A percentile compares a stretch with the other conserved stretches of the same genome.
phyloP scores from a whole-genome alignment of 2,113 vertebrate genomes.

The Oceanodroma tethys region DNA sequence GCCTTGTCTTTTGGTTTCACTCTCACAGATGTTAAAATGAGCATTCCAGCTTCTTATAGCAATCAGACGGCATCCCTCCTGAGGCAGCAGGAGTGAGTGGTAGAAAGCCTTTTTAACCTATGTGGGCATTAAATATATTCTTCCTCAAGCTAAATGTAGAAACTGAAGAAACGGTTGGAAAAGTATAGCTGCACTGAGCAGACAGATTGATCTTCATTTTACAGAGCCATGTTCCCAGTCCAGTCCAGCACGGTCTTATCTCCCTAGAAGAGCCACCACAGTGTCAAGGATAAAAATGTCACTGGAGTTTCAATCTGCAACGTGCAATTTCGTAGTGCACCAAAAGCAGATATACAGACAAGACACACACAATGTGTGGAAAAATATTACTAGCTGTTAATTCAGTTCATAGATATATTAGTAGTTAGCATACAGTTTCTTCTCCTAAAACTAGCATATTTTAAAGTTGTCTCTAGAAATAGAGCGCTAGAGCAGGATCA shows the following conservation, averaged over 20 bases:
- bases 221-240: background rate
- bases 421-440: background rate
- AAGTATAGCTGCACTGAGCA: background rate
- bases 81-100: background rate
- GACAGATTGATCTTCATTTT: background rate
- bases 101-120: conserved; percentile 1
- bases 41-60: background rate
- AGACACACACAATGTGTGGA: background rate
- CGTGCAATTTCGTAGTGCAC: background rate
- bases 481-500: background rate
- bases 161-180: background rate
- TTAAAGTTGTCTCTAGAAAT: background rate
- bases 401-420: background rate
- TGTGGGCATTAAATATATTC: conserved; percentile 1
- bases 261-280: conserved; percentile 31
- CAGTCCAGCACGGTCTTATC: conserved; percentile 15
- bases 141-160: background rate
- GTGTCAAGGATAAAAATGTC: conserved; percentile 49
- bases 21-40: background rate
- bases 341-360: background rate
- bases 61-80: background rate
- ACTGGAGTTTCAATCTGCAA: conserved; percentile 12
- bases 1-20: background rate
- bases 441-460: background rate
- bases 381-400: background rate